A percentile compares a stretch with the other conserved stretches of the same genome.
phyloP scores from a whole-genome alignment of 2,113 vertebrate species.

The Patagioenas fasciata region DNA sequence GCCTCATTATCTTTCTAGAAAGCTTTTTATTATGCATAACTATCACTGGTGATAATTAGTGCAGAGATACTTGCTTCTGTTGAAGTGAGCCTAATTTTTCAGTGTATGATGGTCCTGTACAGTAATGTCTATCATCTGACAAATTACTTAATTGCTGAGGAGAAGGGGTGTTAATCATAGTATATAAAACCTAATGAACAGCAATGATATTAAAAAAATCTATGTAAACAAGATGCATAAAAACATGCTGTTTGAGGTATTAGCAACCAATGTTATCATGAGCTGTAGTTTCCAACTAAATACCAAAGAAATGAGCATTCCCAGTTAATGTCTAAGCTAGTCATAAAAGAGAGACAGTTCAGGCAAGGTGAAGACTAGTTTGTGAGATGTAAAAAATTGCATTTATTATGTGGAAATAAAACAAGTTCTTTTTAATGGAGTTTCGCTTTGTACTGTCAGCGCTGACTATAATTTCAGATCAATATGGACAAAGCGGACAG shows the following conservation, averaged over 20 bases:
- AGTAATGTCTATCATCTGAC: neutral
- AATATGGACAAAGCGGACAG: neutral
- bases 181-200: neutral
- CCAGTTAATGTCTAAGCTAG: neutral
- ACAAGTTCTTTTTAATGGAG: neutral
- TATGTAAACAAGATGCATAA: neutral
- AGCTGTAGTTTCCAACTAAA: neutral
- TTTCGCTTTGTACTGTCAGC: neutral
- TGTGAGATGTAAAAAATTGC: neutral
- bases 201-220: neutral
- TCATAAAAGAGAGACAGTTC: neutral
- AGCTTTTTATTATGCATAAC: neutral
- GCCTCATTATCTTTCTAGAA: neutral
- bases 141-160: neutral
- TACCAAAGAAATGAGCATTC: neutral
- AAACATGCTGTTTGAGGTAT: neutral
- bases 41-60: neutral
- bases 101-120: neutral
- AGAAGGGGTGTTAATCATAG: neutral
- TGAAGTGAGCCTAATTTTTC: neutral
- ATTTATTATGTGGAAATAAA: neutral
- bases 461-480: fast-evolving
- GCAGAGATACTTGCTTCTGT: neutral
- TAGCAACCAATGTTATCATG: neutral
- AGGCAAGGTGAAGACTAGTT: neutral